Percentiles rank a stretch among this genome's conserved stretches.
phyloP scores from a whole-genome alignment of 2,113 vertebrate species.

The Numenius arquata region DNA sequence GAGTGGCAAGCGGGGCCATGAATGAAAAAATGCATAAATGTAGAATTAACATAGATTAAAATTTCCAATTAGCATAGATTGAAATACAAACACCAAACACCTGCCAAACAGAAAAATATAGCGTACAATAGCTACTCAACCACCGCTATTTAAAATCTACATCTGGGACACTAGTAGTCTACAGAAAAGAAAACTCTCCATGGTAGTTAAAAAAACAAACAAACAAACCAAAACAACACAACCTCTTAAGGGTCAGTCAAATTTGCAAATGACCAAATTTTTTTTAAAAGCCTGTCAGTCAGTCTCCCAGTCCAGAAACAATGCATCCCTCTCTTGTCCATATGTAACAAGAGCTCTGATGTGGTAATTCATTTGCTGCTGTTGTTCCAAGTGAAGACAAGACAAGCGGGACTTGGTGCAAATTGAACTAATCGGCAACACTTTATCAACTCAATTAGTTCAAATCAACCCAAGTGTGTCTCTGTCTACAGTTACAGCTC shows the following conservation, averaged over 20 bases:
- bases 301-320: background rate
- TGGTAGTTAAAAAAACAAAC: background rate
- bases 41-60: background rate
- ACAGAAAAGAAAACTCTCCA: background rate
- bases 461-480: conserved; percentile 41
- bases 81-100: background rate
- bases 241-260: background rate
- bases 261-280: background rate
- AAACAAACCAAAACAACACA: no score
- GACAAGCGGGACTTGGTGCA: conserved; percentile 24
- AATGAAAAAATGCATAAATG: background rate
- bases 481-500: conserved; percentile 3
- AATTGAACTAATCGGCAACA: conserved; percentile 38
- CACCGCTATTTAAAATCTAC: accelerated
- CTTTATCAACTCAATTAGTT: conserved; percentile 56
- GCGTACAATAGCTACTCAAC: background rate
- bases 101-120: background rate
- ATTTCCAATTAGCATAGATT: background rate
- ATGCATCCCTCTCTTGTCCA: background rate
- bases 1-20: background rate
- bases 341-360: background rate
- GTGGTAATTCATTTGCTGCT: background rate
- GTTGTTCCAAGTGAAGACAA: conserved; percentile 8
- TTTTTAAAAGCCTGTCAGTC: background rate
- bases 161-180: background rate